A percentile compares a stretch with the other conserved stretches of the same genome.
Conservation (phyloP, 2,113 vertebrate species). For the Bostrychus sinensis region DNA sequence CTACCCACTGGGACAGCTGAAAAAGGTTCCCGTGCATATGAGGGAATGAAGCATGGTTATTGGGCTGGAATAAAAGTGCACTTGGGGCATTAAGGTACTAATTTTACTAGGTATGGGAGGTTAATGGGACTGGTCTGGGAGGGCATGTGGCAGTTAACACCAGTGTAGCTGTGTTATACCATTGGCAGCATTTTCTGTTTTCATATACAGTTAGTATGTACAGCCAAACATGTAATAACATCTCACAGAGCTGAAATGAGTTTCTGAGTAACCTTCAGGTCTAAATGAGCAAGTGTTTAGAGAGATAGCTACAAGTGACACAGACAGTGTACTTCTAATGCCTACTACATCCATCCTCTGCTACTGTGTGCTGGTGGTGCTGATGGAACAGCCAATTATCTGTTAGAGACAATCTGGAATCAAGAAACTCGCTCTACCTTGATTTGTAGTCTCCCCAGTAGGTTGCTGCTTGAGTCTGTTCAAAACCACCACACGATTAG, state of each 20-base stretch:
- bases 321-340: no score
- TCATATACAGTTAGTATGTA: constrained; percentile 18
- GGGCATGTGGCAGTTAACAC: constrained; percentile 9
- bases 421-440: constrained; percentile 42
- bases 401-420: constrained; percentile 45
- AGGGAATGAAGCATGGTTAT: no score
- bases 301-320: no score
- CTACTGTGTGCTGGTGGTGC: constrained; percentile 35
- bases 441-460: constrained; percentile 47
- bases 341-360: constrained; percentile 18
- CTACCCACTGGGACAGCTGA: background rate
- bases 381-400: constrained; percentile 55
- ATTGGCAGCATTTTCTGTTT: no score
- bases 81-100: background rate
- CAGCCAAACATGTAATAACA: no score
- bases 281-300: no score
- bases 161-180: constrained; percentile 19
- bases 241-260: constrained; percentile 29
- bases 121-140: constrained; percentile 5
- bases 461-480: constrained; percentile 19
- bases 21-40: background rate
- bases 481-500: constrained; percentile 25
- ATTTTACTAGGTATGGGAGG: constrained; percentile 8
- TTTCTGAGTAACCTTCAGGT: no score
- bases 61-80: background rate